Evolutionary conservation across 2,797 vertebrate genomes (phyloP), one percentile per base, ranked within the genome.

Genomic region (Gila robusta): DNA sequence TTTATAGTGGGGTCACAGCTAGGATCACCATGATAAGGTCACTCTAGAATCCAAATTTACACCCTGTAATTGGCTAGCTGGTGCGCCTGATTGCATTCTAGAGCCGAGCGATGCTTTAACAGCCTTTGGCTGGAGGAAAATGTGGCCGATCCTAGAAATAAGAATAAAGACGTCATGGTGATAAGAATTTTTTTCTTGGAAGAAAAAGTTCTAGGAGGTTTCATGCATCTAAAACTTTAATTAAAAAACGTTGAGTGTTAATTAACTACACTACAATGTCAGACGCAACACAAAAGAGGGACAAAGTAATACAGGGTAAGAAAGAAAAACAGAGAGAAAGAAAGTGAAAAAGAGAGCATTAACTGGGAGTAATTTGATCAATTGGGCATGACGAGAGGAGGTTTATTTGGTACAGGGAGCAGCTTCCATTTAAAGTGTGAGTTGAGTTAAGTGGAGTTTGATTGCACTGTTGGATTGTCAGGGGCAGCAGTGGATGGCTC

Each of bases 341-440:
- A 86, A 92, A 90, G 89, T 88, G 91, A 92, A 87, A 91, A 77
- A 83, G 70, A 83, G 85, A 91, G 71, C 87, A 92, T 92, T 92
- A 91, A 90, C 92, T 94, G 92, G 91, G 92, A 94, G 92, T 94
- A 96, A 96, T 95, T 95, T 95, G 94, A 96, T 94, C 95, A 96
- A 95, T 96, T 96, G 95, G 92, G 92, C 95, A 95, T 96, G 94
- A 96, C 96, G 93, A 93, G 92, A 93, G 93, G 93, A 93, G 92
- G 91, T 93, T 93, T 93, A 92, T 93, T 94, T 89, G 91, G 91
- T 84, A 89, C 91, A 91, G 91, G 90, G 91, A 92, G 92, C 91
- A 86, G 85, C 90, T 80, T 72, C 17, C 67, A 87, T 93, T 91
- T 93, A 91, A 94, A 95, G 94, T 92, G 91, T 89, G 90, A 93